phyloP scores from a whole-genome alignment of 2,888 invertebrate species.

The Junonia oenone region DNA sequence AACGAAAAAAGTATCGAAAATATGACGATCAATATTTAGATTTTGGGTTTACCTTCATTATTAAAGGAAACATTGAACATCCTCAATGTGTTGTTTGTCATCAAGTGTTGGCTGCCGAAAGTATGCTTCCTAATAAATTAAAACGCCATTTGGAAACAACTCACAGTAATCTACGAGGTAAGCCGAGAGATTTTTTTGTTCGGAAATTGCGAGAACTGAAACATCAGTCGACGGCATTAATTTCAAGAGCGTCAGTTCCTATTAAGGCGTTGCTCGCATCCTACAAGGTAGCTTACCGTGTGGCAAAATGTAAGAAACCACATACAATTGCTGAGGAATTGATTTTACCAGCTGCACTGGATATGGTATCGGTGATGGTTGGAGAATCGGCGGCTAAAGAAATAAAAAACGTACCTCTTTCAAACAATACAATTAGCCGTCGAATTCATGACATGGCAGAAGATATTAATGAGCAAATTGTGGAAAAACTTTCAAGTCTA shows the following conservation, averaged over 20 bases:
- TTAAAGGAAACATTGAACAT: too few species aligned
- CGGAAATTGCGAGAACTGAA: background rate
- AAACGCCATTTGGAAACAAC: constrained; percentile 4
- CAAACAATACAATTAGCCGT: background rate
- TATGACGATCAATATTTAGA: too few species aligned
- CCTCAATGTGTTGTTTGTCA: too few species aligned
- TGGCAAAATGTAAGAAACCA: background rate
- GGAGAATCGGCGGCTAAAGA: background rate
- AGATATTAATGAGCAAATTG: too few species aligned
- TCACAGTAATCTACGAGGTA: background rate
- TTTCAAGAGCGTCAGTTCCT: too few species aligned
- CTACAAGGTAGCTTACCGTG: too few species aligned
- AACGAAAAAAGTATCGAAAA: too few species aligned
- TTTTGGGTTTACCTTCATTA: too few species aligned
- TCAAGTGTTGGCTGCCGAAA: background rate
- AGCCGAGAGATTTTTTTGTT: background rate
- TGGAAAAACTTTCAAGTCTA: too few species aligned
- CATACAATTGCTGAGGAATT: background rate
- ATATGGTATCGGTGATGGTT: background rate
- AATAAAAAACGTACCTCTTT: background rate
- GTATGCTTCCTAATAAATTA: constrained; percentile 14
- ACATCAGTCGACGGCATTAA: too few species aligned
- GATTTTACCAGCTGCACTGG: background rate
- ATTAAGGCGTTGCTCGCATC: too few species aligned
- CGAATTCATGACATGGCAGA: background rate